These are phyloP conservation scores for Neotoma lepida DNA, from an alignment of 2,113 vertebrate species.

Conservation along the genomic window DNA sequence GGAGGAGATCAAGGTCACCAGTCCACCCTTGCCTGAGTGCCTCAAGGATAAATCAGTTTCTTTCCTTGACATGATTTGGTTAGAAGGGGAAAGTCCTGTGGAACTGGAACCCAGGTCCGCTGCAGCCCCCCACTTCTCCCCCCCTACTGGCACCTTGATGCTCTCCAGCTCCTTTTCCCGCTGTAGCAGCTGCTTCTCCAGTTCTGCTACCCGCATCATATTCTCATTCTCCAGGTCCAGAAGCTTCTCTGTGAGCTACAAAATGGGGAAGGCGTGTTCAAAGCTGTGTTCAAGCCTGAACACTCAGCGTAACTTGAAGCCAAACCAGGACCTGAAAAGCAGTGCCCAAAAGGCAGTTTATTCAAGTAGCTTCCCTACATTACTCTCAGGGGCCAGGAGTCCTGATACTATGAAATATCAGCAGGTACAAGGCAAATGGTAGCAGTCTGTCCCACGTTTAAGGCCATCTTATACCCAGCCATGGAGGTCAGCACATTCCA, in stretches of 20 bases:
- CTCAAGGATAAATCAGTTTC: not conserved
- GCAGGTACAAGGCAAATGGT: not conserved
- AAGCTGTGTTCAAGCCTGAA: not conserved
- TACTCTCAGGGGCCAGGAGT: not conserved
- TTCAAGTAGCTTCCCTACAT: not conserved
- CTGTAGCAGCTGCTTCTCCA: slow-evolving; percentile 95
- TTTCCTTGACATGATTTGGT: not conserved
- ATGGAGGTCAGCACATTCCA: not conserved
- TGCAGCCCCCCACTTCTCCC: not conserved
- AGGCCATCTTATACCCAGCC: not conserved
- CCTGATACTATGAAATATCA: not conserved
- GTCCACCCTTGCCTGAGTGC: not conserved
- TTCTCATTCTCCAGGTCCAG: slow-evolving; percentile 98
- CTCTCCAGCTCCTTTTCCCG: slow-evolving; percentile 93
- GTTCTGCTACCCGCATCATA: slow-evolving; percentile 96
- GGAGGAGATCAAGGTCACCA: not conserved
- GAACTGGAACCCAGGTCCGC: not conserved
- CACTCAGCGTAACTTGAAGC: not conserved
- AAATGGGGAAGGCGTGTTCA: not conserved
- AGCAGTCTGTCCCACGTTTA: not conserved
- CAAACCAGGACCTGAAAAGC: not conserved
- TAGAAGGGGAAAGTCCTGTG: not conserved
- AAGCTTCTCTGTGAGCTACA: slow-evolving; percentile 94
- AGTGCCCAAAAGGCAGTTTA: not conserved
- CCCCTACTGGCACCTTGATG: slow-evolving; percentile 87